Conservation (phyloP, 2,797 vertebrate species). For the Falco novaeseelandiae region DNA sequence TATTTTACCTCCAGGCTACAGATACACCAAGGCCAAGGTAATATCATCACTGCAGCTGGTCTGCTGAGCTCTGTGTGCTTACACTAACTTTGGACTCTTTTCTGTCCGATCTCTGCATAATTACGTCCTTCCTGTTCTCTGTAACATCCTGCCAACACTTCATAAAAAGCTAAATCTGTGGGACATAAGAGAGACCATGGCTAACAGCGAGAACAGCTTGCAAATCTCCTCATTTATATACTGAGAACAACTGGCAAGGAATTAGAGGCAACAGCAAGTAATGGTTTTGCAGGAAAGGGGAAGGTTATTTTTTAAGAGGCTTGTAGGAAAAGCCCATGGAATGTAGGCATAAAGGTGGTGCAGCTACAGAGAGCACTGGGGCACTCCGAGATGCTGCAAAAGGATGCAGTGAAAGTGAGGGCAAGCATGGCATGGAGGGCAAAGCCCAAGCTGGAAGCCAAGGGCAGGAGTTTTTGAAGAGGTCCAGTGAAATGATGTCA, state of each 20-base stretch:
- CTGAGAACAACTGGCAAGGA: background rate
- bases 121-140: background rate
- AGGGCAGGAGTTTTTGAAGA: background rate
- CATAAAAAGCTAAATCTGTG: background rate
- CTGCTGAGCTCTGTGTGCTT: background rate
- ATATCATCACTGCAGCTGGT: background rate
- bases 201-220: background rate
- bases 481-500: background rate
- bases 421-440: fast-evolving
- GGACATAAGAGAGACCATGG: background rate
- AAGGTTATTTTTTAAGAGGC: background rate
- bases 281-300: background rate
- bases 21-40: background rate
- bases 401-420: background rate
- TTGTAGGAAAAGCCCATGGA: background rate
- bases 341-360: background rate
- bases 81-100: background rate
- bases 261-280: background rate
- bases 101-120: background rate
- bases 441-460: background rate
- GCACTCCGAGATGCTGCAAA: background rate
- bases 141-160: background rate
- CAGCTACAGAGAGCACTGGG: background rate
- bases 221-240: background rate
- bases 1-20: background rate